Evolutionary conservation across 53 echinoderm and acorn worm genomes (phyloP).

Genomic region (Antedon mediterranea): DNA sequence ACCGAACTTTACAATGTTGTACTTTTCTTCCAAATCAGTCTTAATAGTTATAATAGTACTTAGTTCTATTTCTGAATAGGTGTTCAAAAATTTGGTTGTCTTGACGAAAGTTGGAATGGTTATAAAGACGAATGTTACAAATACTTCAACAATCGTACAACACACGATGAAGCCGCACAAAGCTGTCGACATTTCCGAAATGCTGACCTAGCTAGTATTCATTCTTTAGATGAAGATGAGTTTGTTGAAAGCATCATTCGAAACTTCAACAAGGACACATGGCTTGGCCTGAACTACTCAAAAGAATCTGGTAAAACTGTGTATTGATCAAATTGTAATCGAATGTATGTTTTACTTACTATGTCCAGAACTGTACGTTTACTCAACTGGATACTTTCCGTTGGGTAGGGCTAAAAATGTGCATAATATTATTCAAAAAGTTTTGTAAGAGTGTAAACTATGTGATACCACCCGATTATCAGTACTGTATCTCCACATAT

Average conservation of each 20-base stretch:
- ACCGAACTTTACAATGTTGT: no score
- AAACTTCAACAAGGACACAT: neutral
- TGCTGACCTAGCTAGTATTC: neutral
- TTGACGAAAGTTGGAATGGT: neutral
- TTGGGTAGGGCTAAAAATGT: no score
- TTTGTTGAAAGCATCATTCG: neutral
- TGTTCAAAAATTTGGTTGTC: neutral
- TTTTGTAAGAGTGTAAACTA: no score
- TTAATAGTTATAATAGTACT: neutral
- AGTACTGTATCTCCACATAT: no score
- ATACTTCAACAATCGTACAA: neutral
- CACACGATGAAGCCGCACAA: neutral
- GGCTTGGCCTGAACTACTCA: neutral
- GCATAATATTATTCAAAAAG: no score
- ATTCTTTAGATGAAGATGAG: neutral
- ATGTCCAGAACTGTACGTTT: no score
- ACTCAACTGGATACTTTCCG: no score
- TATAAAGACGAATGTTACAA: neutral
- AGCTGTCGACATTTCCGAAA: neutral
- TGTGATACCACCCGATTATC: no score
- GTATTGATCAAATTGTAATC: no score
- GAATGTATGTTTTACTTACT: no score
- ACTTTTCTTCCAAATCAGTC: no score
- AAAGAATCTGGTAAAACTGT: no score
- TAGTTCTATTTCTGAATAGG: neutral